phyloP scores from a whole-genome alignment of 2,113 vertebrate genomes.

The Uropsilus gracilis region DNA sequence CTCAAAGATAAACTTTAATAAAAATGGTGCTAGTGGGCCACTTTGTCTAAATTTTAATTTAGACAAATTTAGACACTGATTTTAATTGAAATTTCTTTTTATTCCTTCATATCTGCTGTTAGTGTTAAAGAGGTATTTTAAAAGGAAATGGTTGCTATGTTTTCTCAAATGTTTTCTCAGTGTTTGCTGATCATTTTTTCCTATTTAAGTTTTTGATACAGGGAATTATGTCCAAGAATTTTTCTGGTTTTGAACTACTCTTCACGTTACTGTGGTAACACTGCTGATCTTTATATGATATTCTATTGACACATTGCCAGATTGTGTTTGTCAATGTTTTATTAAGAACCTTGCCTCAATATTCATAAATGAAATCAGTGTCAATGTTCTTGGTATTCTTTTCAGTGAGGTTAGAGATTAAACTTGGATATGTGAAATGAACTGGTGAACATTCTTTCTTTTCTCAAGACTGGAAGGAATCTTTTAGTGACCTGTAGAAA shows the following conservation, averaged over 20 bases:
- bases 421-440: slow-evolving; percentile 23
- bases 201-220: background rate
- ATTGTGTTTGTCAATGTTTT: slow-evolving; percentile 7
- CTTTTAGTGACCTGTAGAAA: slow-evolving; percentile 22
- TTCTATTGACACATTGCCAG: background rate
- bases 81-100: slow-evolving; percentile 25
- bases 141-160: background rate
- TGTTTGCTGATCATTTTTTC: background rate
- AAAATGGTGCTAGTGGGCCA: background rate
- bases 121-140: background rate
- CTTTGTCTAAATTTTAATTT: slow-evolving; percentile 28
- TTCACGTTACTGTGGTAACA: background rate
- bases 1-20: background rate
- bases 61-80: too few relatives aligned
- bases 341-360: slow-evolving; percentile 31
- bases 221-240: background rate
- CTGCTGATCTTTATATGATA: background rate
- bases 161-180: slow-evolving; percentile 23
- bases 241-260: background rate
- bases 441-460: background rate
- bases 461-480: background rate
- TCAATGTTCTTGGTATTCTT: slow-evolving; percentile 27
- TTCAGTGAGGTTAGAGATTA: slow-evolving; percentile 1
- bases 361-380: background rate
- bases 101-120: slow-evolving; percentile 29